Evolutionary conservation across 2,113 vertebrate genomes (phyloP), one percentile per base, ranked within the genome.

Genomic region (Stomatorhinus ivindoensis): DNA sequence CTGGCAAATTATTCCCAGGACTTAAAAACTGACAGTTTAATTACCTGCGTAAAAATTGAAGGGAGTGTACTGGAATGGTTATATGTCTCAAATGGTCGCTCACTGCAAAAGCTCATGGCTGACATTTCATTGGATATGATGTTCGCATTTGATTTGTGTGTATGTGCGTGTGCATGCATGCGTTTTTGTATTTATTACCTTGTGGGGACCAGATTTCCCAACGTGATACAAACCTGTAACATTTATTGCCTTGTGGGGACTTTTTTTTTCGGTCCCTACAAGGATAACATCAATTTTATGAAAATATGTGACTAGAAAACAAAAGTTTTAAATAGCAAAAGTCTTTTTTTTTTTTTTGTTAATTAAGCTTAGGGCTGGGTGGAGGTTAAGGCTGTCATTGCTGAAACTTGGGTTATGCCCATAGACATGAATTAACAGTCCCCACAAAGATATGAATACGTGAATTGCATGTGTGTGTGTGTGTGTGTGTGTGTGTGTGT

Each of bases 41-140:
- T 85, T 89, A 85, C 88, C 85, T 89, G 47, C 88, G 55, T 87
- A 65, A 88, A 44, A 89, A 13, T 61, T 50, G 50, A 39, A 89
- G 46, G 47, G 35, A 58, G 47, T 8, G 39, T 88, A 89, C 89
- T 76, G 35, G 10, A 47, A 35, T 5, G 17, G 17, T 10, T 73
- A 35, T 46, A 44, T 89, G 47, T 61, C 19, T 13, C n/a, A 91
- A 89, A 91, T 92, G n/a, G 89, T 89, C 50, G 61, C 90, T 88
- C 86, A 65, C 80, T 61, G 87, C 31, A 53, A 47, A 55, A 82
- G 47, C 51, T 31, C 50, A 61, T 39, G 39, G n/a, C 53, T 11
- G 61, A 83, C 80, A 89, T 87, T 73, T 87, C 85, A 88, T 69
- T 48, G 4, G 61, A 65, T 31, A 51, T 35, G 89, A 44, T 80